Base-by-base conservation (phyloP, 2,888 invertebrate genomes). In the Pogonocherus hispidulus region DNA sequence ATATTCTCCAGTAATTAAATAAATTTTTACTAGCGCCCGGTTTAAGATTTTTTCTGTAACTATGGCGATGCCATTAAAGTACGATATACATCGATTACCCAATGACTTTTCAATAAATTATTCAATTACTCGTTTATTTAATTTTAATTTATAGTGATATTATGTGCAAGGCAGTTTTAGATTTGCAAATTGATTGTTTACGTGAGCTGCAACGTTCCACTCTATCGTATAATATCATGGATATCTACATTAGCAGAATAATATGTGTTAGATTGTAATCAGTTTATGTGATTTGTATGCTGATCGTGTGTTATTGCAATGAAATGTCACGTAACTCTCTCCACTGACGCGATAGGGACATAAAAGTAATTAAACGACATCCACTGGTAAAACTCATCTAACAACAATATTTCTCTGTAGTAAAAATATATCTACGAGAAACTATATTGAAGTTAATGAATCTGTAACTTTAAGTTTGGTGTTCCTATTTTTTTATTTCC, bases 81-180 rank as follows among this genome's bases (percentile, higher is more conserved):
- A 37, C 55, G 20, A 55, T 55, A 55, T n/a, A 55, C 35, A 55
- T n/a, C 19, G 37, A 18, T 55, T 41, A 55, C 37, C 37, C 37
- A 20, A 55, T 14, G 55, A 3, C 20, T 19, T 55, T 37, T 41
- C 35, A 35, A 37, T 55, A 55, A 59, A 59, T 59, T 46, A 35
- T 14, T 5, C 59, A 8, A 16, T 19, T 47, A 47, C 47, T 59
- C 9, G 59, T 49, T 52, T 59, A 59, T 47, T 59, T 35, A 32
- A 59, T 46, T 32, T 47, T 49, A 59, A 59, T 59, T 59, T 59
- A 59, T 59, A 20, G 47, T 23, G 14, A 19, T 46, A 44, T 59
- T 59, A 46, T 59, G 59, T 46, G 47, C 44, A 47, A 16, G 27
- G 47, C 59, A 47, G 27, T 59, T 32, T 59, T 32, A 59, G 18